Evolutionary conservation across 2,888 invertebrate genomes (phyloP), one percentile per base, ranked within the genome.

Genomic region (Tetramorium bicarinatum): DNA sequence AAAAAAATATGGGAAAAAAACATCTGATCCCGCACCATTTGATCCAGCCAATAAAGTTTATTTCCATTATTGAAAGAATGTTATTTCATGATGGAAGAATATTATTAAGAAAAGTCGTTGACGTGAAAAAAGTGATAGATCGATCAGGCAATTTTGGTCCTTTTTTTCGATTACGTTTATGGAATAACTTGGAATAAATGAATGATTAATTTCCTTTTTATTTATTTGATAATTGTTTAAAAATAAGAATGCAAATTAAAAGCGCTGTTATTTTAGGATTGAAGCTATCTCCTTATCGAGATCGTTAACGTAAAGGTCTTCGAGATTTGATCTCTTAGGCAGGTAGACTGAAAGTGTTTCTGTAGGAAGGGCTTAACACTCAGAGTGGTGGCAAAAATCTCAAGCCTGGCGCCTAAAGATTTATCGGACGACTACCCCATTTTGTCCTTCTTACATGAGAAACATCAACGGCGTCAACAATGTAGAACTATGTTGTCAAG

Each of bases 301-400:
- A 83, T 89, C 87, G 82, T 86, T 89, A 87, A 87, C 83, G 83
- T 87, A 83, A 85, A 84, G 91, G 93, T 93, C 92, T 92, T 90
- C 34, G 86, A 90, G 91, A 93, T 93, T 93, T 92, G 91, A 92
- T 93, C 91, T 89, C 85, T 38, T 85, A 54, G n/a, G 25, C 41
- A 91, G 92, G 92, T 89, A 90, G 85, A 76, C 84, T 54, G 82
- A 86, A 87, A 85, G 85, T 87, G 88, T 88, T 87, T 89, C 75
- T 84, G 88, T 86, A 84, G 87, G 74, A 64, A 85, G 81, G 82
- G 56, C 67, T 84, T 86, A 85, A 85, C 87, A 84, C 84, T 82
- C 86, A 67, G 82, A 88, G 85, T 94, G 93, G 93, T 93, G 94
- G 93, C 93, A 92, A 93, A 94, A 94, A 93, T 91, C 87, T 91